Base-by-base conservation (phyloP, 2,888 invertebrate genomes). In the Phytoseiulus persimilis region DNA sequence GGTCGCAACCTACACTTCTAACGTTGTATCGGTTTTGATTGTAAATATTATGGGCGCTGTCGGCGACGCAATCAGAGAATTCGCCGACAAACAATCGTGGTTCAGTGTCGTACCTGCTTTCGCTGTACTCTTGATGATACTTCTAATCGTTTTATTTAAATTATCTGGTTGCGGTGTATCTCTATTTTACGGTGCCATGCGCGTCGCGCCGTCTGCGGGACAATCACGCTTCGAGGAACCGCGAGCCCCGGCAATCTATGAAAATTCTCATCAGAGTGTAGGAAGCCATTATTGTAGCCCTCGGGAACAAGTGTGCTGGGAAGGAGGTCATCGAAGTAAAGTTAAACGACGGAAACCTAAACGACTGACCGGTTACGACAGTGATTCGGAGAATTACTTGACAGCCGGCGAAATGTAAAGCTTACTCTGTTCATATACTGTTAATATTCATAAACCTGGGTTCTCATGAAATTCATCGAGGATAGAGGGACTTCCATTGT, bases 61-160 rank as follows among this genome's bases (percentile, higher is more conserved):
- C 39, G 87, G 87, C n/a, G 32, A 39, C 39, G 87, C 87, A 0
- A 11, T 87, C 18, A 87, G 87, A n/a, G 87, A 87, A 33, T 87
- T 87, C 45, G 87, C 87, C 14, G 87, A 87, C 33, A 33, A 87
- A 33, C 87, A 87, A 23, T 87, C 87, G 5, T 87, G 87, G 87
- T 87, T 87, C 23, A 87, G 87, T 45, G 31, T 87, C 33, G 33
- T 87, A 45, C 87, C 87, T 5, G 87, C 87, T 14, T 87, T 87
- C n/a, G 18, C 23, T 11, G n/a, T 87, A 14, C 87, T 87, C 14
- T 33, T 87, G 6, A 45, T 33, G n/a, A 31, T 87, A 6, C 87
- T 87, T 33, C n/a, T 87, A 32, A 23, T 87, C 31, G 0, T 87
- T 31, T 33, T 45, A n/a, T 87, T 87, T 33, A 87, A 87, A 31